Evolutionary conservation across 2,113 vertebrate species (phyloP).

Genomic region (Rana temporaria): DNA sequence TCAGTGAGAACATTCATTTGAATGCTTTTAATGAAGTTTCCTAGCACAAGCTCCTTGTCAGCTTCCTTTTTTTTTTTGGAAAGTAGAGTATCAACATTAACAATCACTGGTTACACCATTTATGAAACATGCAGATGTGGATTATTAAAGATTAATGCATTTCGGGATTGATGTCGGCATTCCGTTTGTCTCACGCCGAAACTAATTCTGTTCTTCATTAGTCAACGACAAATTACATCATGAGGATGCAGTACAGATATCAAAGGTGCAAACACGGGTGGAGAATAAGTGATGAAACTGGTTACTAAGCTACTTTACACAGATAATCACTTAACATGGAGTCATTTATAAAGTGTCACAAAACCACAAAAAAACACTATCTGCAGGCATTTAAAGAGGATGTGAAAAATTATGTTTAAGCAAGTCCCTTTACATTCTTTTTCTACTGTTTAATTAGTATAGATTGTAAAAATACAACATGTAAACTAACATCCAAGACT

Average conservation of each 20-base stretch:
- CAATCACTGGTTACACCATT: constrained; percentile 71
- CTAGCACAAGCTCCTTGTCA: constrained; percentile 76
- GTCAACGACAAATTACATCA: constrained; percentile 78
- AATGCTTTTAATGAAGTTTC: constrained; percentile 60
- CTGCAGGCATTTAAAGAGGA: too few species aligned
- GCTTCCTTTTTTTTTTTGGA: constrained; percentile 73
- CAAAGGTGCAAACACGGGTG: constrained; percentile 73
- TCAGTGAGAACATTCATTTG: constrained; percentile 58
- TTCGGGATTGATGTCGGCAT: constrained; percentile 78
- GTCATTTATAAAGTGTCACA: constrained; percentile 75
- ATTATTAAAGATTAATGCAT: constrained; percentile 84
- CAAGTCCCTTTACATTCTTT: too few species aligned
- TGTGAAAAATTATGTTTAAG: too few species aligned
- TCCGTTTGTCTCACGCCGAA: constrained; percentile 79
- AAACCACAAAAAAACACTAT: too few species aligned
- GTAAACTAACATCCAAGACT: too few species aligned
- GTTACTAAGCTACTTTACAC: constrained; percentile 71
- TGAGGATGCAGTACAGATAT: constrained; percentile 72
- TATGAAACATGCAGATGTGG: constrained; percentile 81
- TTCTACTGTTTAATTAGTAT: too few species aligned
- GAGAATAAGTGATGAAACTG: constrained; percentile 75
- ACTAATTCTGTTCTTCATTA: constrained; percentile 82
- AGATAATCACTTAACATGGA: constrained; percentile 60
- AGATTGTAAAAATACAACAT: too few species aligned
- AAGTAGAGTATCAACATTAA: constrained; percentile 70